phyloP scores from a whole-genome alignment of 2,888 invertebrate species.

The Perizoma flavofasciatum region DNA sequence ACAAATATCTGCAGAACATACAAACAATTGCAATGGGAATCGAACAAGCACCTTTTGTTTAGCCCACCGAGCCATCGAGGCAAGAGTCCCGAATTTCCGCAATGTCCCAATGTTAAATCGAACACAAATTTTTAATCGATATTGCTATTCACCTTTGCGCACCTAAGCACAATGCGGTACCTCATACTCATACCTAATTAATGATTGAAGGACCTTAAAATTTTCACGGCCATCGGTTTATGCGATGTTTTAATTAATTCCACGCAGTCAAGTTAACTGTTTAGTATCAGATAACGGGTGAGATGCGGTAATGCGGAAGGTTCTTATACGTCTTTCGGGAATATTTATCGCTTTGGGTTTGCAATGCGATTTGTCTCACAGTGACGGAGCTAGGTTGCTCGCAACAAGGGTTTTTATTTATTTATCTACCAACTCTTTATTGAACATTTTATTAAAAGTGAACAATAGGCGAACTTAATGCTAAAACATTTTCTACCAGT shows the following conservation, averaged over 20 bases:
- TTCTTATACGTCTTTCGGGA: constrained; percentile 22
- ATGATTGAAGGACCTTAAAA: constrained; percentile 17
- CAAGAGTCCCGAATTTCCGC: too few relatives aligned
- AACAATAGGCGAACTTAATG: too few relatives aligned
- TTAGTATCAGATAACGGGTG: constrained; percentile 39
- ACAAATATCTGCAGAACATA: too few relatives aligned
- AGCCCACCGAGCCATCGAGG: too few relatives aligned
- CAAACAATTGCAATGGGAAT: too few relatives aligned
- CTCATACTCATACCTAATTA: constrained; percentile 12
- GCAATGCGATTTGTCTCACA: constrained; percentile 19
- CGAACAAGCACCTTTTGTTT: too few relatives aligned
- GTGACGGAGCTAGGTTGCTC: constrained; percentile 7
- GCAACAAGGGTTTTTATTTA: not conserved
- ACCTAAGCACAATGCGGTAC: too few relatives aligned
- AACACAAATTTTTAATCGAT: constrained; percentile 10
- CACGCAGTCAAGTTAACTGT: constrained; percentile 48
- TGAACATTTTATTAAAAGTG: too few relatives aligned
- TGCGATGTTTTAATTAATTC: constrained; percentile 51
- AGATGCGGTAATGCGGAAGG: constrained; percentile 13
- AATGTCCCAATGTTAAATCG: too few relatives aligned
- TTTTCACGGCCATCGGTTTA: constrained; percentile 34
- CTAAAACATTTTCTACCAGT: too few relatives aligned
- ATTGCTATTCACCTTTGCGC: constrained; percentile 17
- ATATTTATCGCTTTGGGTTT: constrained; percentile 25
- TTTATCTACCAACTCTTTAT: too few relatives aligned